A percentile compares a stretch with the other conserved stretches of the same genome.
phyloP scores from a whole-genome alignment of 2,113 vertebrate species.

The Zingel zingel region DNA sequence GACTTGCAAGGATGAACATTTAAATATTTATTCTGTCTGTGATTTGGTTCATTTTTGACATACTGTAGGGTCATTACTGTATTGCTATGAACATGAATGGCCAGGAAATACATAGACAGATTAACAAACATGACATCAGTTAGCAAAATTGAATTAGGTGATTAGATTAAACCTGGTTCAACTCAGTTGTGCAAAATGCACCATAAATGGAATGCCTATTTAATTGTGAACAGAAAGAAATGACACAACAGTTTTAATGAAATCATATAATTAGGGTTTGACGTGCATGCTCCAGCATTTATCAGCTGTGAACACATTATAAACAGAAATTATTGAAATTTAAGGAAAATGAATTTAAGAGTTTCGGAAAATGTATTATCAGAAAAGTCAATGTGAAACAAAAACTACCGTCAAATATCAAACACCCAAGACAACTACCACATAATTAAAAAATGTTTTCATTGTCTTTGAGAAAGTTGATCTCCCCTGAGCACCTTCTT shows the following conservation, averaged over 20 bases:
- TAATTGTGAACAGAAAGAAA: conserved; percentile 10
- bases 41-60: not conserved
- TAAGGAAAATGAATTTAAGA: not conserved
- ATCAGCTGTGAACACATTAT: conserved; percentile 21
- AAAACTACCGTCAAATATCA: not conserved
- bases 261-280: conserved; percentile 15
- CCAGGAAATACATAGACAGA: not conserved
- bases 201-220: not conserved
- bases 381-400: not conserved
- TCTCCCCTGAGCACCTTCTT: not conserved
- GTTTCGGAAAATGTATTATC: conserved; percentile 7
- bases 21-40: not conserved
- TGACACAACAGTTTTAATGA: not conserved
- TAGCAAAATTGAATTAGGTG: not conserved
- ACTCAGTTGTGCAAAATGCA: not conserved
- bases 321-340: not conserved
- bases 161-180: not conserved
- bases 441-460: not conserved
- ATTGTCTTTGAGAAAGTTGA: not conserved
- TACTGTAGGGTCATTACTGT: not conserved
- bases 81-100: not conserved
- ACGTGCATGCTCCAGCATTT: conserved; percentile 10
- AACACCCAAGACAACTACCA: not conserved
- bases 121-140: not conserved
- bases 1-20: conserved; percentile 35